These are phyloP conservation scores for Ferrisia virgata DNA, from an alignment of 2,888 invertebrate species.

Conservation along the genomic window DNA sequence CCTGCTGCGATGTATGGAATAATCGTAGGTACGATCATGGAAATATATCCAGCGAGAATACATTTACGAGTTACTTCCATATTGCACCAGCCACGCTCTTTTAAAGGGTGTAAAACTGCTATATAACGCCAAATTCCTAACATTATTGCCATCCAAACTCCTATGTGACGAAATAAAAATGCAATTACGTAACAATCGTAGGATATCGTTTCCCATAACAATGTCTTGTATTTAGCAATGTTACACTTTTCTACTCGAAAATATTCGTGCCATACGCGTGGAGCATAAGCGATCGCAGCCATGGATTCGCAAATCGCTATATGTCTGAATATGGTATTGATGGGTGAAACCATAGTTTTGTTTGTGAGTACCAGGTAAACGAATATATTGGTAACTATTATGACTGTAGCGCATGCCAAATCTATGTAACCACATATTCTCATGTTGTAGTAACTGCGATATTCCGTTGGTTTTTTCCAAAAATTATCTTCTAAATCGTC, in stretches of 20 bases:
- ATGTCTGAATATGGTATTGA: neutral
- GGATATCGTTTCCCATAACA: neutral
- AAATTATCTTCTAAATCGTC: too few relatives aligned
- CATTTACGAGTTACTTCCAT: slow-evolving; percentile 55
- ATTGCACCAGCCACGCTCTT: neutral
- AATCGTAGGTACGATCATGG: neutral
- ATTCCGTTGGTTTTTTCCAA: too few relatives aligned
- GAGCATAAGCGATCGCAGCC: neutral
- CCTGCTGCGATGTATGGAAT: neutral
- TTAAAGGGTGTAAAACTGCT: neutral
- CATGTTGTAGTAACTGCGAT: neutral
- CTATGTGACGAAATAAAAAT: neutral
- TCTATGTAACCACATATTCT: neutral
- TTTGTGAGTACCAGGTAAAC: neutral
- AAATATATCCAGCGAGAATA: neutral
- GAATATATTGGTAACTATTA: neutral
- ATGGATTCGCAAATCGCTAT: neutral
- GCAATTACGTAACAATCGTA: neutral
- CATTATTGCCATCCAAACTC: neutral
- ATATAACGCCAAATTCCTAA: neutral
- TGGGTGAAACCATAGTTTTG: neutral
- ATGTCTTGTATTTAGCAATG: neutral
- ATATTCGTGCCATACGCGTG: neutral
- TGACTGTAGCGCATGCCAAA: neutral
- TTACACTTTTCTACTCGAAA: neutral